These are phyloP conservation scores for Tympanuchus pallidicinctus DNA, from an alignment of 2,113 vertebrate genomes.

Conservation along the genomic window DNA sequence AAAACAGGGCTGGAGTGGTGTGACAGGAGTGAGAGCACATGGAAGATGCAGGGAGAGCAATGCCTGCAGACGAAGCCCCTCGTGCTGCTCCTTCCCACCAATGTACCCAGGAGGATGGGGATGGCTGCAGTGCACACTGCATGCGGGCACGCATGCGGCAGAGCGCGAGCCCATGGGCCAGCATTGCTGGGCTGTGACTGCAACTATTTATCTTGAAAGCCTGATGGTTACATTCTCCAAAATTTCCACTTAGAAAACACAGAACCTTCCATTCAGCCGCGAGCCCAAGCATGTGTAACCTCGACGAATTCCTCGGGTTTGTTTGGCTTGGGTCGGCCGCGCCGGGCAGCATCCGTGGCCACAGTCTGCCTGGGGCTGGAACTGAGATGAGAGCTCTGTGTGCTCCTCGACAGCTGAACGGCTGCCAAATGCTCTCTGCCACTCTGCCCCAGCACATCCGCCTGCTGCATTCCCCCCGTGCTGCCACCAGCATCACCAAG, in stretches of 20 bases:
- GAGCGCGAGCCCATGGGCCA: constrained; percentile 31
- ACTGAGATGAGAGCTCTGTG: constrained; percentile 30
- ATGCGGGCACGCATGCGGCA: neutral
- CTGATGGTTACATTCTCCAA: constrained; percentile 44
- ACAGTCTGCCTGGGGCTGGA: neutral
- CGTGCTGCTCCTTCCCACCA: neutral
- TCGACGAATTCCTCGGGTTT: constrained; percentile 54
- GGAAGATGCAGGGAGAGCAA: rapidly evolving
- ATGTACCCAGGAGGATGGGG: neutral
- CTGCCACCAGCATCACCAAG: neutral
- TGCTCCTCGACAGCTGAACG: constrained; percentile 13
- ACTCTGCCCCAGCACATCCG: constrained; percentile 26
- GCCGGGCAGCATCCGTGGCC: neutral
- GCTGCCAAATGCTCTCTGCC: neutral
- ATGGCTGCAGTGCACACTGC: neutral
- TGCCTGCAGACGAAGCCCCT: neutral
- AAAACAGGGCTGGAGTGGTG: neutral
- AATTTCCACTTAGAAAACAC: constrained; percentile 76
- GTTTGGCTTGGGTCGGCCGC: neutral
- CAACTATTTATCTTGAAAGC: constrained; percentile 61
- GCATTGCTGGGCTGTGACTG: constrained; percentile 58
- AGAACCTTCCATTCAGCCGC: constrained; percentile 74
- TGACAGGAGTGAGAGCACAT: neutral
- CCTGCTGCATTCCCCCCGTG: neutral
- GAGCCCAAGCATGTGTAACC: constrained; percentile 38